Conservation (phyloP, 2,113 vertebrate species). For the Planiliza haematocheilus region DNA sequence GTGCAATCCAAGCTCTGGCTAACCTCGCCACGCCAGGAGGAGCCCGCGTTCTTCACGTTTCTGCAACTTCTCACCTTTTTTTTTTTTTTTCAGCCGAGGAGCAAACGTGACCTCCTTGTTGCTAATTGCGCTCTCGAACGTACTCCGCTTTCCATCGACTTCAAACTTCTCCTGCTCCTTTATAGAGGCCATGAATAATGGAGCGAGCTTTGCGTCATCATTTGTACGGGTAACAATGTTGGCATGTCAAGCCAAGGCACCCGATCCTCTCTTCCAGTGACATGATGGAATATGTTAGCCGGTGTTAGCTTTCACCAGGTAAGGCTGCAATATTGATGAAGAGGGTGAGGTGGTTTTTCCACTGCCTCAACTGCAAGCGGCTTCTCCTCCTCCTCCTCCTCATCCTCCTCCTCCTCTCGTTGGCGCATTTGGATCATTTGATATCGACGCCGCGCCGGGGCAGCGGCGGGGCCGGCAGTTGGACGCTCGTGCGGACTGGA, state of each 20-base stretch:
- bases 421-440: conserved; percentile 72
- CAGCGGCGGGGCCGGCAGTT: conserved; percentile 19
- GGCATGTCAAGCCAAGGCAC: conserved; percentile 81
- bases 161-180: conserved; percentile 48
- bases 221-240: conserved; percentile 84
- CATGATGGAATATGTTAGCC: conserved; percentile 85
- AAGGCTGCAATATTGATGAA: conserved; percentile 86
- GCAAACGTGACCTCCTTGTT: conserved; percentile 57
- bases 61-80: conserved; percentile 1
- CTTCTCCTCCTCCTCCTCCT: conserved; percentile 47
- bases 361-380: conserved; percentile 68
- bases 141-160: conserved; percentile 50
- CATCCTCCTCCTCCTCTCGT: conserved; percentile 49
- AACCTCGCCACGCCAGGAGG: conserved; percentile 45
- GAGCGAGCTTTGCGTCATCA: conserved; percentile 75
- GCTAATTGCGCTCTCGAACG: conserved; percentile 55
- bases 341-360: conserved; percentile 81
- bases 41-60: conserved; percentile 46
- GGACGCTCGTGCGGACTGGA: conserved; percentile 33
- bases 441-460: conserved; percentile 55
- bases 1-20: neutral
- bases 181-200: conserved; percentile 79
- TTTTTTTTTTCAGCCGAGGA: conserved; percentile 16
- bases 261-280: conserved; percentile 82
- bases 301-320: conserved; percentile 85